These are phyloP conservation scores for Drosophila oshimai DNA, from an alignment of 1,140 invertebrate species.

Conservation along the genomic window DNA sequence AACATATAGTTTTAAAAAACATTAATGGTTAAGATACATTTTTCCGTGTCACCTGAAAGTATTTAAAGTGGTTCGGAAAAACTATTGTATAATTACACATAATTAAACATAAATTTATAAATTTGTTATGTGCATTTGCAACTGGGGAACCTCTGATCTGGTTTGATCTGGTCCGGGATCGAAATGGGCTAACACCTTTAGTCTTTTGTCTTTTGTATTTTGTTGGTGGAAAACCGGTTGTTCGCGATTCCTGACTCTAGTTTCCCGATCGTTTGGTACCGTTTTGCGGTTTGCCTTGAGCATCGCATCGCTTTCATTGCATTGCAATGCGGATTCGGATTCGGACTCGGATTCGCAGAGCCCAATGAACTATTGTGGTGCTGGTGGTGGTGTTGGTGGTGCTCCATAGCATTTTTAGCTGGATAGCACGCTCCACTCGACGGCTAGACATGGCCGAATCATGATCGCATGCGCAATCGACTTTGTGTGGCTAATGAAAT, in stretches of 20 bases:
- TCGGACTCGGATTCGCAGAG: constrained; percentile 77
- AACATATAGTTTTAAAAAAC: not conserved
- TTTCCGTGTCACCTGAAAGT: no score
- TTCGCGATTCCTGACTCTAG: constrained; percentile 50
- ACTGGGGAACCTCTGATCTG: constrained; percentile 6
- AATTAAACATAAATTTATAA: no score
- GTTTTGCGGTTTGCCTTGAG: constrained; percentile 70
- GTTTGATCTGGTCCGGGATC: constrained; percentile 42
- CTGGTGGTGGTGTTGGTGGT: not conserved
- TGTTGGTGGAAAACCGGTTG: constrained; percentile 46
- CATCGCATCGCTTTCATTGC: constrained; percentile 48
- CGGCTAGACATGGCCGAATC: constrained; percentile 37
- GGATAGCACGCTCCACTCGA: not conserved
- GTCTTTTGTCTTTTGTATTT: not conserved
- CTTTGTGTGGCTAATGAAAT: constrained; percentile 60
- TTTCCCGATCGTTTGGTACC: constrained; percentile 25
- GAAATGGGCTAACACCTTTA: constrained; percentile 78
- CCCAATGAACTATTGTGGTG: constrained; percentile 76
- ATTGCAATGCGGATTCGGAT: constrained; percentile 77
- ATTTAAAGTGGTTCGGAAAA: no score
- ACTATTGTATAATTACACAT: no score
- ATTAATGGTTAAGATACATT: not conserved
- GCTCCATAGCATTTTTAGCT: not conserved
- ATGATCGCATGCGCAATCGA: constrained; percentile 40
- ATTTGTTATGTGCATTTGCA: no score